Percentiles rank a stretch among this genome's conserved stretches.
phyloP scores from a whole-genome alignment of 1,140 invertebrate species.

The Aculops lycopersici region DNA sequence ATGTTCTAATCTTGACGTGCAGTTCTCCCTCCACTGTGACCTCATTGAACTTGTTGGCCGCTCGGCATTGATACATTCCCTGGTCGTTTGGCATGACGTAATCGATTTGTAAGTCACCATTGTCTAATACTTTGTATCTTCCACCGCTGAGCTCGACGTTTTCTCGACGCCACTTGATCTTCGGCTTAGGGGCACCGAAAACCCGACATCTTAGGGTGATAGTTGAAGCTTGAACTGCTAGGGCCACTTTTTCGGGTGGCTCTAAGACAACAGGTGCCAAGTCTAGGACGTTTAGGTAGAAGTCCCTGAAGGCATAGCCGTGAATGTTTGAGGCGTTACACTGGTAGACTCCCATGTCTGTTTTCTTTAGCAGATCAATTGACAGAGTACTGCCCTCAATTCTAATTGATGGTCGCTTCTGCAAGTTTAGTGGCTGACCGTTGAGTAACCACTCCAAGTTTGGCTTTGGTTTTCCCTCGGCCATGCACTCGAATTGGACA shows the following conservation, averaged over 20 bases:
- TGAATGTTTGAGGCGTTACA: conserved; percentile 94
- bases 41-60: conserved; percentile 62
- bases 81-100: conserved; percentile 47
- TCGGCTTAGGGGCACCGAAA: conserved; percentile 74
- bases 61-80: conserved; percentile 62
- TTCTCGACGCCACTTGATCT: conserved; percentile 66
- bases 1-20: conserved; percentile 44
- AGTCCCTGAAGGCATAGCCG: conserved; percentile 89
- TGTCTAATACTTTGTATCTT: conserved; percentile 30
- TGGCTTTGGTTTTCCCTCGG: conserved; percentile 53
- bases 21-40: conserved; percentile 36
- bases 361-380: conserved; percentile 44
- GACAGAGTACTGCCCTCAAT: conserved; percentile 31
- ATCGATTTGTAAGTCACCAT: conserved; percentile 51
- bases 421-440: conserved; percentile 40
- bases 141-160: conserved; percentile 49
- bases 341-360: conserved; percentile 84
- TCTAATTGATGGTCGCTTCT: conserved; percentile 32
- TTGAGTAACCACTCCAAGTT: conserved; percentile 87
- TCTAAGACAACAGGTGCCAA: conserved; percentile 60
- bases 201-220: conserved; percentile 58
- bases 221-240: conserved; percentile 39
- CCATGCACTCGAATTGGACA: conserved; percentile 50
- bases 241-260: conserved; percentile 30
- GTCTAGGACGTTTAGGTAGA: conserved; percentile 74